Conservation (phyloP, 2,113 vertebrate genomes). For the Elephas maximus region DNA sequence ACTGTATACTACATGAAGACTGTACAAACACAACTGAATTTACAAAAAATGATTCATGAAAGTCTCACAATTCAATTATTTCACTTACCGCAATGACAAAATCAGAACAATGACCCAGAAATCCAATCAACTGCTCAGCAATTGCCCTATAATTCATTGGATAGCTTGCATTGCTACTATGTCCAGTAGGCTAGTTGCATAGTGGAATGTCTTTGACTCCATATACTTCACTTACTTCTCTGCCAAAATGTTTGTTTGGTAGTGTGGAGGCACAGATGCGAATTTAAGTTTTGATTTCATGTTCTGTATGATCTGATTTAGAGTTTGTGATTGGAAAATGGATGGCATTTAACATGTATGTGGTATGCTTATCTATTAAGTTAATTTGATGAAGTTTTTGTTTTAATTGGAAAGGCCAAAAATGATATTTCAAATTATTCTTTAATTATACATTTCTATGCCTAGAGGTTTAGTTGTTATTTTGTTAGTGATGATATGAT, state of each 20-base stretch:
- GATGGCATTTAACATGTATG: constrained; percentile 18
- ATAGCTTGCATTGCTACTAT: neutral
- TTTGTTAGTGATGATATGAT: constrained; percentile 5
- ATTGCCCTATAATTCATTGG: neutral
- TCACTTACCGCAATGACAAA: constrained; percentile 54
- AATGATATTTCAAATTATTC: constrained; percentile 35
- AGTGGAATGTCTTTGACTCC: neutral
- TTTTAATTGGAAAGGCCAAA: constrained; percentile 31
- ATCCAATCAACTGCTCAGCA: neutral
- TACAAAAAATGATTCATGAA: constrained; percentile 24
- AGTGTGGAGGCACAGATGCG: neutral
- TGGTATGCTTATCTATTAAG: neutral
- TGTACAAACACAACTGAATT: constrained; percentile 27
- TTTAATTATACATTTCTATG: neutral
- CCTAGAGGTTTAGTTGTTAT: neutral
- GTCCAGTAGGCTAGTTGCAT: neutral
- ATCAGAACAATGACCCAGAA: neutral
- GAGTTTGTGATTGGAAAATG: constrained; percentile 7
- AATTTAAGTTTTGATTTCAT: neutral
- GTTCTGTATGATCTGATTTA: constrained; percentile 49
- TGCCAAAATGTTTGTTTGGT: constrained; percentile 46
- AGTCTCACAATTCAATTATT: constrained; percentile 47
- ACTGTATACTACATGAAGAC: neutral
- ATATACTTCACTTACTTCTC: neutral
- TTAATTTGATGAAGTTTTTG: constrained; percentile 42